Evolutionary conservation across 2,888 invertebrate genomes (phyloP), one percentile per base, ranked within the genome.

Genomic region (Nemotelus pantherinus): DNA sequence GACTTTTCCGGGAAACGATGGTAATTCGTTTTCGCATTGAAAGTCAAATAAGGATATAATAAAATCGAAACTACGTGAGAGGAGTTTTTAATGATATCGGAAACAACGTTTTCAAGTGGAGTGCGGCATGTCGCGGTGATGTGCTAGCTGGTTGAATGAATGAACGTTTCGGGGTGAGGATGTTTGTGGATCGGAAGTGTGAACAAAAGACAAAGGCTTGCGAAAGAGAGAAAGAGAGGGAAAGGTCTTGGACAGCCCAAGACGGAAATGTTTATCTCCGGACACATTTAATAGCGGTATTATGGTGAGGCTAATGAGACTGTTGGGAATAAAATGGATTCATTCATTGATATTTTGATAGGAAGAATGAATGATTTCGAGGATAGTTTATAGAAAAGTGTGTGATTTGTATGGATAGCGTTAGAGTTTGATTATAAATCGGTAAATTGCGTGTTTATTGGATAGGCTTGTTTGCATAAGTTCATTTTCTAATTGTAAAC

Each of bases 11-110:
- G 9, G 43, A 10, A 41, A 50, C 41, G 7, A 63, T 60, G 60
- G 63, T 63, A 74, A 74, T 74, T 74, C 63, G 74, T 60, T 74
- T 55, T 74, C 63, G 9, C 60, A 74, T 74, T 74, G 74, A 74
- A 74, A 74, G 74, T 74, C 74, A 74, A 74, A 74, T 74, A 63
- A 60, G 74, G 60, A 74, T 47, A 63, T 60, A 74, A 74, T 74
- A 74, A 74, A 74, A 74, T 74, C 74, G 74, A 74, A 74, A 63
- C 60, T 74, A 74, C 74, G 74, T 74, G 74, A 74, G 60, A 74
- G 63, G 74, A 74, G 74, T 74, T 74, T 74, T 74, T 74, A 74
- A 74, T 74, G 60, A 74, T 74, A 45, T n/a, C 48, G n/a, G 43
- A 10, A 53, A 63, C 39, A 63, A 63, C 63, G 63, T 63, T 63